These are phyloP conservation scores for Mus caroli DNA, from an alignment of 2,797 vertebrate species.

Conservation along the genomic window DNA sequence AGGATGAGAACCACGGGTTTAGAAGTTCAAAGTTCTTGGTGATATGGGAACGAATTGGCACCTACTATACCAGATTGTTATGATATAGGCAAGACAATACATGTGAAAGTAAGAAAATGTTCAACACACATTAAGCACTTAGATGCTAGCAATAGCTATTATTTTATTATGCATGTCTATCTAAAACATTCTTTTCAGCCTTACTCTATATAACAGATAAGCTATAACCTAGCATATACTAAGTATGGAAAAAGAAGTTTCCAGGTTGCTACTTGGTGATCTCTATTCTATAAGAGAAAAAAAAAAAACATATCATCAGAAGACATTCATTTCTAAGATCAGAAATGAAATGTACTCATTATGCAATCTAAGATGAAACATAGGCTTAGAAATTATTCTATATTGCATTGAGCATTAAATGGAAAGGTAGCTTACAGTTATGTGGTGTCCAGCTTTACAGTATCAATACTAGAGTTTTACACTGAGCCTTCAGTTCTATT, in stretches of 20 bases:
- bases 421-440: neutral
- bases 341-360: conserved; percentile 43
- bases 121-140: neutral
- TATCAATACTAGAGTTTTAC: neutral
- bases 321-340: conserved; percentile 4
- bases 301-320: neutral
- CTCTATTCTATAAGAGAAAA: neutral
- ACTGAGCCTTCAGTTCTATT: neutral
- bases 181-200: neutral
- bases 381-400: neutral
- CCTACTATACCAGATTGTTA: neutral
- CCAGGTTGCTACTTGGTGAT: neutral
- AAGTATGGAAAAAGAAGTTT: neutral
- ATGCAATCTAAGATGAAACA: neutral
- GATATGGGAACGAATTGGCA: neutral
- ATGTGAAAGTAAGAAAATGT: neutral
- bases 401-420: neutral
- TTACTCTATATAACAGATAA: neutral
- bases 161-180: neutral
- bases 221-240: neutral
- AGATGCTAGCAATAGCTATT: neutral
- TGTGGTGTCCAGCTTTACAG: neutral
- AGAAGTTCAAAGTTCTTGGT: neutral
- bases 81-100: neutral
- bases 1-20: neutral